Base-by-base conservation (phyloP, 2,888 invertebrate genomes). In the Cheilosia soror region DNA sequence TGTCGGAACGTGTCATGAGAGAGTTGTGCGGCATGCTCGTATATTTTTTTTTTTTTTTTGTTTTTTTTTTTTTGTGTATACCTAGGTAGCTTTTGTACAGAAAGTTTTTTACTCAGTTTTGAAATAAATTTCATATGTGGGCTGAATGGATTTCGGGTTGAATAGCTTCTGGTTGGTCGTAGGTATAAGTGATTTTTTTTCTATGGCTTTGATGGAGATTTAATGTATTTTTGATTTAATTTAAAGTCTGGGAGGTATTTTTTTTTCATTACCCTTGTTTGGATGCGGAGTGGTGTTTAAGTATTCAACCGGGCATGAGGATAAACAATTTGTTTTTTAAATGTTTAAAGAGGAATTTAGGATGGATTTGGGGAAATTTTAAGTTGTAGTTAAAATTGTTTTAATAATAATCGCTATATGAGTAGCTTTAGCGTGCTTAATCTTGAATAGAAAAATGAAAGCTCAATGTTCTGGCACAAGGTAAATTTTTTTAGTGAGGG, bases 191-290 rank as follows among this genome's bases (percentile, higher is more conserved):
- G 27, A 4, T 25, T 51, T 13, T 57, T 57, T 29, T 6, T 11
- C 2, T 11, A 6, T 20, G 2, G 47, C 6, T 69, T 65, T 84
- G 63, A 83, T 83, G 55, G 63, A 44, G 42, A 79, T 84, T 79
- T 75, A 84, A 84, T 84, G 58, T 78, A 49, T 83, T 73, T 83
- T 78, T 79, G 68, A 83, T 79, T 73, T 79, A 68, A 78, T 78
- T 82, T 77, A 29, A 69, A 63, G 57, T 57, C 57, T 5, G 69
- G 5, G 13, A 44, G n/a, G 15, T 25, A 31, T 11, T 25, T 6
- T 29, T 62, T 62, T 58, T 4, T 44, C 13, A 5, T 15, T 29
- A 33, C 33, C 33, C 9, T 2, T 9, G 2, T 33, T 7, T 37
- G 9, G 37, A 11, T 37, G 37, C 11, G 37, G 11, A 37, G 37